phyloP scores from a whole-genome alignment of 1,140 invertebrate species.

The Hylyphantes graminicola region DNA sequence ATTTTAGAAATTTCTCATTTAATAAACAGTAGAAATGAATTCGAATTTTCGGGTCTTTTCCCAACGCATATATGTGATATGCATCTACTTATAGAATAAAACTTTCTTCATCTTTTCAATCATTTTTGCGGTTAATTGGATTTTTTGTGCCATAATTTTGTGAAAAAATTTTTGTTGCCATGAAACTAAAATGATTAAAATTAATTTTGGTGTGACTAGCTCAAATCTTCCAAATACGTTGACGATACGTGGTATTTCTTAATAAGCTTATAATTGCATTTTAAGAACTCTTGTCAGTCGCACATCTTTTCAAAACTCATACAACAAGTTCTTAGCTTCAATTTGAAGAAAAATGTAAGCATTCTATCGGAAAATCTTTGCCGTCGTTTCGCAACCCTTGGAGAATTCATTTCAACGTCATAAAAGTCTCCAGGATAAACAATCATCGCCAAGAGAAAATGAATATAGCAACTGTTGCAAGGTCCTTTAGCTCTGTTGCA shows the following conservation, averaged over 20 bases:
- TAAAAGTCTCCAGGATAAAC: slow-evolving; percentile 21
- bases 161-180: too few relatives aligned
- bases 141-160: too few relatives aligned
- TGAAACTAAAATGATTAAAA: neutral
- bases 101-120: too few relatives aligned
- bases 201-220: neutral
- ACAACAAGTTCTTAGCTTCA: neutral
- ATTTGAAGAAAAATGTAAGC: neutral
- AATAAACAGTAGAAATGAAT: too few relatives aligned
- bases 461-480: slow-evolving; percentile 11
- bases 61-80: too few relatives aligned
- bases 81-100: too few relatives aligned
- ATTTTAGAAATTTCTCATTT: too few relatives aligned
- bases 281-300: neutral
- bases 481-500: slow-evolving; percentile 21
- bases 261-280: neutral
- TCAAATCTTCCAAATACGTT: neutral
- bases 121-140: too few relatives aligned
- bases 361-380: neutral
- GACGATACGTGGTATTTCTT: neutral
- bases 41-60: too few relatives aligned
- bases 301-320: neutral
- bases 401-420: slow-evolving; percentile 28
- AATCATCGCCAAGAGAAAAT: neutral
- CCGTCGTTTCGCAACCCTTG: slow-evolving; percentile 15